A percentile compares a stretch with the other conserved stretches of the same genome.
phyloP scores from a whole-genome alignment of 2,888 invertebrate species.

The Muscina levida region DNA sequence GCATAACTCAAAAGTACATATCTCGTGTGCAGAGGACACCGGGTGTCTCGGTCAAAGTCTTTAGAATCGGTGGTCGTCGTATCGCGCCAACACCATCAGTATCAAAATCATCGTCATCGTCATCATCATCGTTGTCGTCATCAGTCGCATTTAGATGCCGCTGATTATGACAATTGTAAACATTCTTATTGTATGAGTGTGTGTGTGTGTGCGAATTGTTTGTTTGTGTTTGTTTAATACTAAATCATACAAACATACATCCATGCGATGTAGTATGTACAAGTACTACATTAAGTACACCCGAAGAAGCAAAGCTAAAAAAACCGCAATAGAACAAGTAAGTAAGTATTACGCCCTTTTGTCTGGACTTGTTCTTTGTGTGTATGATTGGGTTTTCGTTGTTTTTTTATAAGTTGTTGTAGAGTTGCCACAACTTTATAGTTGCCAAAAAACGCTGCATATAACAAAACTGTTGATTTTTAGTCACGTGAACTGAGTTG shows the following conservation, averaged over 20 bases:
- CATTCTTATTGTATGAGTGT: too few relatives aligned
- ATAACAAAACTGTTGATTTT: too few relatives aligned
- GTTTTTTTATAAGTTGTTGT: constrained; percentile 31
- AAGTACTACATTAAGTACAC: constrained; percentile 41
- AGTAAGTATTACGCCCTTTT: constrained; percentile 59
- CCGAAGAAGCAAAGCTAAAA: constrained; percentile 34
- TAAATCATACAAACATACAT: constrained; percentile 23
- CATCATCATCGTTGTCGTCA: constrained; percentile 39
- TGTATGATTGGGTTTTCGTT: too few relatives aligned
- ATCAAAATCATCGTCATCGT: constrained; percentile 5
- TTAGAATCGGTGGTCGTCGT: constrained; percentile 29
- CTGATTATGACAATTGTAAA: constrained; percentile 14
- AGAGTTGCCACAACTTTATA: constrained; percentile 28
- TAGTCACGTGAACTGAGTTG: too few relatives aligned
- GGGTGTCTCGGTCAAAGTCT: neutral
- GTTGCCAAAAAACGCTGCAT: too few relatives aligned
- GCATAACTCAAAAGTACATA: neutral
- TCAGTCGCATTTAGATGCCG: neutral
- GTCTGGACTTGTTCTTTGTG: constrained; percentile 57
- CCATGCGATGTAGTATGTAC: too few relatives aligned
- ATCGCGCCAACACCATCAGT: too few relatives aligned
- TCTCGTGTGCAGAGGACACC: constrained; percentile 19
- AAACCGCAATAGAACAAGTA: constrained; percentile 50
- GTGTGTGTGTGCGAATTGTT: too few relatives aligned
- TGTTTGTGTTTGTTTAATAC: constrained; percentile 55